These are phyloP conservation scores for Dallia pectoralis DNA, from an alignment of 2,797 vertebrate species.

Conservation along the genomic window DNA sequence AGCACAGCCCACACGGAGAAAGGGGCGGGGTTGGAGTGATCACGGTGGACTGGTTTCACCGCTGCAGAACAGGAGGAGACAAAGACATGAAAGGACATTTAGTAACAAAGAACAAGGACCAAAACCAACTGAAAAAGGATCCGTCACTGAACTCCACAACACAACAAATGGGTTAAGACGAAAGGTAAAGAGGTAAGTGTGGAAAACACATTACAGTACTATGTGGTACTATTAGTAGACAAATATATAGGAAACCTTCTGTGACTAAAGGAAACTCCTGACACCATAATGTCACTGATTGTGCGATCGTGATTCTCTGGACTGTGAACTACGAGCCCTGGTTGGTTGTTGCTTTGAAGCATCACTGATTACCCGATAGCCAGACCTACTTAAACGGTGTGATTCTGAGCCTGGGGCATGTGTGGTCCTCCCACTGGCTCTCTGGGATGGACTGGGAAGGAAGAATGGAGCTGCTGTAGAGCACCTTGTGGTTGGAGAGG, in stretches of 20 bases:
- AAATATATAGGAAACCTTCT: not conserved
- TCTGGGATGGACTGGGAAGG: slow-evolving; percentile 31
- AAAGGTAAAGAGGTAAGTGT: slow-evolving; percentile 23
- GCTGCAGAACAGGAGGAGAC: slow-evolving; percentile 71
- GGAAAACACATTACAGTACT: not conserved
- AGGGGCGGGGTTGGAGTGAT: slow-evolving; percentile 61
- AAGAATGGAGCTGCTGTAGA: slow-evolving; percentile 18
- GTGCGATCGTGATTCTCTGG: slow-evolving; percentile 48
- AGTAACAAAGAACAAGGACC: slow-evolving; percentile 37
- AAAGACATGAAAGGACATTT: slow-evolving; percentile 62
- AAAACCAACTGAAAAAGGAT: slow-evolving; percentile 20
- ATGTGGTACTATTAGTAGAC: not conserved
- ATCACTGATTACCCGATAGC: slow-evolving; percentile 36
- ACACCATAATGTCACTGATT: slow-evolving; percentile 24
- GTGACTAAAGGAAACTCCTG: not conserved
- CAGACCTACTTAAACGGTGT: slow-evolving; percentile 20
- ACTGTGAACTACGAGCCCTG: slow-evolving; percentile 53
- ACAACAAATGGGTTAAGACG: slow-evolving; percentile 13
- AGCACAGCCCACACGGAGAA: slow-evolving; percentile 72
- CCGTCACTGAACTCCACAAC: slow-evolving; percentile 19
- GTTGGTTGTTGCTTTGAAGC: slow-evolving; percentile 35
- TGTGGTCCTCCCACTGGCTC: slow-evolving; percentile 55
- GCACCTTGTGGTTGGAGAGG: slow-evolving; percentile 30
- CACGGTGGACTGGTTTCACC: slow-evolving; percentile 71
- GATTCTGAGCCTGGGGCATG: slow-evolving; percentile 40